These are phyloP conservation scores for Dryobotodes eremita DNA, from an alignment of 2,888 invertebrate species.

Conservation along the genomic window DNA sequence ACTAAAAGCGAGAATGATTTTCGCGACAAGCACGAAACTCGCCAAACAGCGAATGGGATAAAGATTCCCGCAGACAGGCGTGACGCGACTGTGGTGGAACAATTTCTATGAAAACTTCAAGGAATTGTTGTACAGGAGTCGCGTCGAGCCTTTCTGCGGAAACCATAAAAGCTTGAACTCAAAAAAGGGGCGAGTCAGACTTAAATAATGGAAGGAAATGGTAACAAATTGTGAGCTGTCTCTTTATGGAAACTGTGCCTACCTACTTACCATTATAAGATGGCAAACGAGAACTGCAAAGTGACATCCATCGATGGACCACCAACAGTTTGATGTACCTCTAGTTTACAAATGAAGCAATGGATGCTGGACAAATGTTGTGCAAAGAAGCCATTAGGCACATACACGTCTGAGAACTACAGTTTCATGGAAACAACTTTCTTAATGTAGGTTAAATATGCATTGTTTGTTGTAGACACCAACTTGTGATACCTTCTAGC, in stretches of 20 bases:
- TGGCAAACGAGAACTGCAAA: background rate
- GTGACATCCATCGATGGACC: constrained; percentile 1
- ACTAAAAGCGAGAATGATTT: background rate
- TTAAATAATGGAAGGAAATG: background rate
- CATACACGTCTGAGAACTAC: constrained; percentile 13
- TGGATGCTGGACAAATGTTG: constrained; percentile 13
- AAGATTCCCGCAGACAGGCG: background rate
- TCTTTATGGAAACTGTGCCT: constrained; percentile 16
- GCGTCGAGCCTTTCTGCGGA: no score
- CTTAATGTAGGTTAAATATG: constrained; percentile 35
- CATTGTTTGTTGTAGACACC: constrained; percentile 34
- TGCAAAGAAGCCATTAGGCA: constrained; percentile 20
- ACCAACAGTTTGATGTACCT: background rate
- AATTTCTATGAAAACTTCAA: background rate
- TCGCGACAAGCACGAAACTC: background rate
- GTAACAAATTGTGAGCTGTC: constrained; percentile 31
- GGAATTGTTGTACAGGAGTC: background rate
- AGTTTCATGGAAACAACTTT: constrained; percentile 18
- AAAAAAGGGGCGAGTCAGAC: background rate
- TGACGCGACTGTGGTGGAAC: background rate
- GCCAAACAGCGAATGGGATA: background rate
- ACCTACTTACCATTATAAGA: background rate
- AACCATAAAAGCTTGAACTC: background rate
- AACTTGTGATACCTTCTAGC: background rate
- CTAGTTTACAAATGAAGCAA: background rate